Conservation (phyloP, 2,888 invertebrate genomes). For the Pimpla rufipes region DNA sequence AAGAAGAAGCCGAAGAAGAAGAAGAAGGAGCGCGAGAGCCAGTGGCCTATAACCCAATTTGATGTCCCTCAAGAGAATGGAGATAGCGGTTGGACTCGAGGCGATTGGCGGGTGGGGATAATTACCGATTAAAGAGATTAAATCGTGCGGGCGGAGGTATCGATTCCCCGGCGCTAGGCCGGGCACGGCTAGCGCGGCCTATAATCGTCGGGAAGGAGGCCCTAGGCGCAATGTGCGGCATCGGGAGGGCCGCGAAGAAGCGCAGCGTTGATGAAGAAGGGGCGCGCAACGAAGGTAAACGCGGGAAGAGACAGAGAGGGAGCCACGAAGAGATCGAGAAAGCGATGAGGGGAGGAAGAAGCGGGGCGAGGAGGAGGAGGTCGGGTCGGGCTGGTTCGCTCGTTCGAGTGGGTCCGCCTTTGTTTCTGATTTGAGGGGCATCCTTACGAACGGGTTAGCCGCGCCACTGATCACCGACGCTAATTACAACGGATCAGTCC, state of each 20-base stretch:
- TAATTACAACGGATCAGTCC: constrained; percentile 84
- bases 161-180: constrained; percentile 75
- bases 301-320: constrained; percentile 36
- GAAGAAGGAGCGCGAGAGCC: constrained; percentile 52
- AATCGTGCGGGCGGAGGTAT: constrained; percentile 82
- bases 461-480: constrained; percentile 84
- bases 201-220: constrained; percentile 80
- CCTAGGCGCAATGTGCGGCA: constrained; percentile 70
- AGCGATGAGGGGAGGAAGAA: constrained; percentile 19
- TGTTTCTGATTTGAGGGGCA: constrained; percentile 83
- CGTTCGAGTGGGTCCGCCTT: constrained; percentile 76
- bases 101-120: constrained; percentile 75
- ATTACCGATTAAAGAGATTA: constrained; percentile 84
- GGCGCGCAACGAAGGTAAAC: constrained; percentile 12
- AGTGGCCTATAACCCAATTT: constrained; percentile 76
- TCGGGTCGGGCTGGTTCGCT: constrained; percentile 65
- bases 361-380: constrained; percentile 54
- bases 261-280: constrained; percentile 32
- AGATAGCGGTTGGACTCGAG: constrained; percentile 46
- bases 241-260: constrained; percentile 43
- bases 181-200: constrained; percentile 69
- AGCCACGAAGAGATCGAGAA: constrained; percentile 18
- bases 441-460: constrained; percentile 84
- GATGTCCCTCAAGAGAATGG: constrained; percentile 74
- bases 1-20: not conserved